Base-by-base conservation (phyloP, 2,888 invertebrate genomes). In the Parelbella ahira region DNA sequence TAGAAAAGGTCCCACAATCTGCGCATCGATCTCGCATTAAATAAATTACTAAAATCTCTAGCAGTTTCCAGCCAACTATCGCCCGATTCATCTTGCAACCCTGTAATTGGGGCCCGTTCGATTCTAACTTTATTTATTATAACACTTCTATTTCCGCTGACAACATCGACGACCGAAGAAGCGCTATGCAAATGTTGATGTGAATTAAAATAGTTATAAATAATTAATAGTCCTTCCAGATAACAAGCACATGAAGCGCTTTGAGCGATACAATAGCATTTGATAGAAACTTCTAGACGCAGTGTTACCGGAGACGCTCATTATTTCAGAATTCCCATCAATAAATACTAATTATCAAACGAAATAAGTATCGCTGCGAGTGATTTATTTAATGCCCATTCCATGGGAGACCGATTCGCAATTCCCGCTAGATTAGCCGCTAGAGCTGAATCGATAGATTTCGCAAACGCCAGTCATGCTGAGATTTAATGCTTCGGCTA, bases 401-500 rank as follows among this genome's bases (percentile, higher is more conserved):
- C 65, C 67, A 72, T 69, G 69, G 69, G 72, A 75, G 69, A 65
- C 56, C 45, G 53, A 48, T 46, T 43, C 58, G 53, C 63, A 57
- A 61, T 73, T 69, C 69, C 63, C 64, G 65, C 59, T 54, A 62
- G 67, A 71, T 63, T 60, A 56, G 56, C 53, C 58, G 46, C 60
- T 58, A 56, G 60, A 51, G 60, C 55, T 59, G 57, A 55, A 56
- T 52, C 59, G 56, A 65, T 64, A 61, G 61, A 64, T 65, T 67
- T 64, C 53, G 50, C 62, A 57, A 62, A 57, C 58, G 52, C 58
- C 56, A 66, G 69, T 69, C 72, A 65, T 67, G 67, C 63, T 61
- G 63, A 68, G 76, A 78, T 79, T 79, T 78, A 81, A 72, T 77
- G 70, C 68, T 58, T 57, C 56, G 63, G 59, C 62, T 53, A 45